Evolutionary conservation across 1,140 invertebrate genomes (phyloP), one percentile per base, ranked within the genome.

Genomic region (Venustaconcha ellipsiformis): DNA sequence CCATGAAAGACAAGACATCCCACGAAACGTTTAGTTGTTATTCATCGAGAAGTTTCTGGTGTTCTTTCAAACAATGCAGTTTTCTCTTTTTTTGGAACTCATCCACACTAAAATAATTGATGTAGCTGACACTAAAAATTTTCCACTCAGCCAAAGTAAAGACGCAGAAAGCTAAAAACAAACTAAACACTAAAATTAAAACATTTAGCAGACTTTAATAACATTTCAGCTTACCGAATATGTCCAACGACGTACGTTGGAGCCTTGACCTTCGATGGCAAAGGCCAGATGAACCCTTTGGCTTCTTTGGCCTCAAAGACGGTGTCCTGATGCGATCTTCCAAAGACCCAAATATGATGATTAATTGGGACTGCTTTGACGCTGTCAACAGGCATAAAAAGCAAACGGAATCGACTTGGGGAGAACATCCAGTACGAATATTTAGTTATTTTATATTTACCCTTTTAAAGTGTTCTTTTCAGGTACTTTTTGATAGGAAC

Each of bases 181-280:
- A 67, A 30, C 26, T 30, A 30, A 30, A 30, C 1, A 3, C 26
- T 30, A 30, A 30, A 30, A n/a, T 8, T 30, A 30, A 30, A 30
- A 30, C 4, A 30, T 30, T 48, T 6, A 48, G 37, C 37, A 48
- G 37, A 48, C 37, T 48, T 48, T 8, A 62, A n/a, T 62, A n/a
- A 23, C 8, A 17, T 71, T 73, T 18, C 66, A 89, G 88, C 70
- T 74, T 89, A 30, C 82, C 83, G 37, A 88, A 88, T 76, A 63
- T 79, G 14, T 88, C 88, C 11, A 78, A 85, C 26, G 76, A 83
- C n/a, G 82, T 89, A 59, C 84, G 88, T 17, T 89, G 88, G 88
- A 86, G 84, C 70, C 70, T 89, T 12, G 88, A 89, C 67, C 80
- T 89, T 5, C 82, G 88, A 15, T 89, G 88, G 87, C 88, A 89